Conservation (phyloP, 2,888 invertebrate species). For the Scaptomyza caliginosa region DNA sequence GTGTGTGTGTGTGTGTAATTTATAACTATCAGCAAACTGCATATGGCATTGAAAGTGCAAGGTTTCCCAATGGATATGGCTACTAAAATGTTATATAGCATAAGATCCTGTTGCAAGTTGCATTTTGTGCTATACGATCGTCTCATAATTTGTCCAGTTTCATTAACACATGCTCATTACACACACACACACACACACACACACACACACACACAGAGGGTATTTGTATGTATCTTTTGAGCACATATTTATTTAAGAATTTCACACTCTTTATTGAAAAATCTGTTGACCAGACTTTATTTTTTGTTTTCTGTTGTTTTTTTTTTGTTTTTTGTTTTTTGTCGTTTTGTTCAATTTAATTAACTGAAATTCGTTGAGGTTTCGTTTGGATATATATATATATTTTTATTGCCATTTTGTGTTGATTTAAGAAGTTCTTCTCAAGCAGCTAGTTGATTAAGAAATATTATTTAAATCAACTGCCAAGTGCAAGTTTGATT, state of each 20-base stretch:
- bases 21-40: slow-evolving; percentile 66
- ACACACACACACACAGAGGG: slow-evolving; percentile 18
- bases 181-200: slow-evolving; percentile 31
- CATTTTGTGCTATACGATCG: slow-evolving; percentile 12
- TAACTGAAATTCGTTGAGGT: slow-evolving; percentile 56
- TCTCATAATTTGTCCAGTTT: slow-evolving; percentile 60
- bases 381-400: slow-evolving; percentile 6
- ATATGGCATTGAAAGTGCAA: slow-evolving; percentile 49
- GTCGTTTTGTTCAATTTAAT: slow-evolving; percentile 47
- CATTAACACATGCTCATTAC: slow-evolving; percentile 57
- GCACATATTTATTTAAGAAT: slow-evolving; percentile 70
- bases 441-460: slow-evolving; percentile 38
- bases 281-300: slow-evolving; percentile 77
- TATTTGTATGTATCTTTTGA: slow-evolving; percentile 34
- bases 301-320: neutral
- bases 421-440: slow-evolving; percentile 47
- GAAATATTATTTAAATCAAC: slow-evolving; percentile 20
- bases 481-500: slow-evolving; percentile 1
- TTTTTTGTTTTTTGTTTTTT: slow-evolving; percentile 22
- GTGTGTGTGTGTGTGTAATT: slow-evolving; percentile 55
- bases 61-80: slow-evolving; percentile 48
- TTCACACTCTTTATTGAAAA: slow-evolving; percentile 71
- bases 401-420: slow-evolving; percentile 34
- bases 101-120: slow-evolving; percentile 41
- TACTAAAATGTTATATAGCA: slow-evolving; percentile 51